Evolutionary conservation across 1,140 invertebrate species (phyloP), one percentile per base, ranked within the genome.

Genomic region (Babylonia areolata): DNA sequence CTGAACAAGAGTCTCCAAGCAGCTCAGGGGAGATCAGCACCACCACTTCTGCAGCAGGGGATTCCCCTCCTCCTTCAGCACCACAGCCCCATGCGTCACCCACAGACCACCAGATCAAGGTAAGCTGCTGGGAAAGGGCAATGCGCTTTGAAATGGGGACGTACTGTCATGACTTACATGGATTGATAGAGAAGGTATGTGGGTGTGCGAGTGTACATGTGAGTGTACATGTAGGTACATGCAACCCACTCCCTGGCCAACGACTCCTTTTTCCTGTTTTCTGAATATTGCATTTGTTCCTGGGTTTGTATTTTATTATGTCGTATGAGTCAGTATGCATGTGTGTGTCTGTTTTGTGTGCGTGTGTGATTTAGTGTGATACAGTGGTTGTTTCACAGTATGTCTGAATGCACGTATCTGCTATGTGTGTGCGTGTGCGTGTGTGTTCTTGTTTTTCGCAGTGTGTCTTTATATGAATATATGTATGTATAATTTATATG

Each of bases 21-120:
- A 84, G 82, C 33, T 69, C 81, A 64, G 81, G 81, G 58, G 82
- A 84, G 64, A 84, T 84, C 64, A 84, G 82, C n/a, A 80, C 39
- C 42, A 80, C 39, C n/a, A 77, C 80, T 1, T 3, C 69, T 6
- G 58, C 71, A 3, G 39, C 54, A 20, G 64, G 81, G 35, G 83
- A 40, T 37, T 85, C 86, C 39, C 64, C 71, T 5, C 84, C 86
- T 46, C 81, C 86, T 15, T 82, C 86, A 31, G 83, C 84, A 33
- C 73, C 84, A 71, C 81, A 3, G 39, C 81, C 31, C 46, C 79
- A 46, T 79, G 3, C 54, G 42, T 81, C 64, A 46, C 85, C 42
- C 46, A n/a, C 33, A 51, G 39, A 33, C 64, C 42, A 20, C 69
- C 40, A n/a, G 31, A 33, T 80, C 42, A 80, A 80, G 78, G 78